Percentiles rank a stretch among this genome's conserved stretches.
These are phyloP conservation scores for Chloromyia formosa DNA, from an alignment of 2,888 invertebrate genomes.

Conservation along the genomic window DNA sequence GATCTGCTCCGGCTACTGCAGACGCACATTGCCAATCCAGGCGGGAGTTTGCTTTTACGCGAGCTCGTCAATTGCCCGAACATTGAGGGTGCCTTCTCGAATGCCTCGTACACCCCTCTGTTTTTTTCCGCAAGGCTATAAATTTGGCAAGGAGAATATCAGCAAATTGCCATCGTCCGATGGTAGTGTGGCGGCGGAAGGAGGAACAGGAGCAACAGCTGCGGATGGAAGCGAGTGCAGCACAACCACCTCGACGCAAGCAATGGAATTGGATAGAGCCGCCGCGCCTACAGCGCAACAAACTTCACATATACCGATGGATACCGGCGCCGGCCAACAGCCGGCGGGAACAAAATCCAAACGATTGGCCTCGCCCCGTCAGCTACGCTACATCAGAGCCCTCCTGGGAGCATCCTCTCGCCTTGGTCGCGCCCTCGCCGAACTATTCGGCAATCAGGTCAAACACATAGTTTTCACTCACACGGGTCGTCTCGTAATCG, in stretches of 20 bases:
- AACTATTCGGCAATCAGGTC: slow-evolving; percentile 81
- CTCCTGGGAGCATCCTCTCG: slow-evolving; percentile 81
- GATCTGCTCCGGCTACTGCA: slow-evolving; percentile 73
- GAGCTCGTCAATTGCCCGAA: slow-evolving; percentile 77
- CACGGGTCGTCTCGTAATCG: too few species aligned
- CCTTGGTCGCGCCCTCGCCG: slow-evolving; percentile 80
- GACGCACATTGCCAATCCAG: slow-evolving; percentile 72
- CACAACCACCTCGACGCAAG: not conserved
- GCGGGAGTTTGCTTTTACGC: slow-evolving; percentile 77
- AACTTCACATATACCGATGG: not conserved
- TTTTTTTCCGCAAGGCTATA: slow-evolving; percentile 74
- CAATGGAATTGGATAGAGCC: slow-evolving; percentile 41
- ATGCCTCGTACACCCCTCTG: slow-evolving; percentile 76
- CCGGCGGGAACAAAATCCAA: slow-evolving; percentile 29
- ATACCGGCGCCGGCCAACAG: too few species aligned
- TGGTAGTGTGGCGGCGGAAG: slow-evolving; percentile 54
- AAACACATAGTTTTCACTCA: too few species aligned
- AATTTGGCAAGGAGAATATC: slow-evolving; percentile 77
- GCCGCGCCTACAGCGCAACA: not conserved
- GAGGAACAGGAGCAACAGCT: slow-evolving; percentile 36
- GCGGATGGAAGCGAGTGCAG: slow-evolving; percentile 17
- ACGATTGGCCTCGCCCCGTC: slow-evolving; percentile 64
- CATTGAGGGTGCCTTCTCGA: slow-evolving; percentile 76
- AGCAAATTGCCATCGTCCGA: slow-evolving; percentile 70
- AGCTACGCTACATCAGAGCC: slow-evolving; percentile 81